phyloP scores from a whole-genome alignment of 2,113 vertebrate species.

The Macrotis lagotis region DNA sequence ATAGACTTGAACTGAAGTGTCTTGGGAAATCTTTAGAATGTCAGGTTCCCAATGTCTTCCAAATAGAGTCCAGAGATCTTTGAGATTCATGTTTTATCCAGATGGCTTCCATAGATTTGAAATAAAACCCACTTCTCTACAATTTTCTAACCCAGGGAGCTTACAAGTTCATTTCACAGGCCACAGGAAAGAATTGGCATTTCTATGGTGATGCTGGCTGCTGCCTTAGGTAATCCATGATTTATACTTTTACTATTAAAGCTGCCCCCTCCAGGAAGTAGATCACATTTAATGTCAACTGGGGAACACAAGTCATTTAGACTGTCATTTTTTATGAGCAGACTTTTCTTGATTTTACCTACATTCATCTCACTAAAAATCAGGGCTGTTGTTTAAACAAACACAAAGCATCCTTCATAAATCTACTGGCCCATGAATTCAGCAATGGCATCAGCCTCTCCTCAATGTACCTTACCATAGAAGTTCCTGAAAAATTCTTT shows the following conservation, averaged over 20 bases:
- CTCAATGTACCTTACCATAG: neutral
- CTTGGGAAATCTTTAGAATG: neutral
- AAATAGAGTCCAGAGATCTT: neutral
- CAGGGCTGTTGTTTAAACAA: neutral
- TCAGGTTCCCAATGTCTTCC: neutral
- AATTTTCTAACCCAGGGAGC: neutral
- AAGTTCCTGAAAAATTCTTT: neutral
- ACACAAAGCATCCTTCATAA: neutral
- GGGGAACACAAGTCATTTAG: neutral
- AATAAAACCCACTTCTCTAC: neutral
- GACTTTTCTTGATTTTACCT: neutral
- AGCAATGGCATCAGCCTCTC: neutral
- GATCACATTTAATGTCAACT: neutral
- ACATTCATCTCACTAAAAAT: neutral
- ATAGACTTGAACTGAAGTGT: neutral
- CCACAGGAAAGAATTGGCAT: neutral
- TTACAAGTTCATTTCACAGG: neutral
- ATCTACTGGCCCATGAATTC: neutral
- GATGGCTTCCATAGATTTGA: neutral
- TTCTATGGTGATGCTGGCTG: neutral
- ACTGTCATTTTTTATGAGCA: neutral
- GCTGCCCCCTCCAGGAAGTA: conserved; percentile 19
- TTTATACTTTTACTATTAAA: neutral
- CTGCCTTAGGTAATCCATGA: too few species aligned
- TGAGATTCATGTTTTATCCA: neutral